phyloP scores from a whole-genome alignment of 2,797 vertebrate genomes.

The Aythya fuligula region DNA sequence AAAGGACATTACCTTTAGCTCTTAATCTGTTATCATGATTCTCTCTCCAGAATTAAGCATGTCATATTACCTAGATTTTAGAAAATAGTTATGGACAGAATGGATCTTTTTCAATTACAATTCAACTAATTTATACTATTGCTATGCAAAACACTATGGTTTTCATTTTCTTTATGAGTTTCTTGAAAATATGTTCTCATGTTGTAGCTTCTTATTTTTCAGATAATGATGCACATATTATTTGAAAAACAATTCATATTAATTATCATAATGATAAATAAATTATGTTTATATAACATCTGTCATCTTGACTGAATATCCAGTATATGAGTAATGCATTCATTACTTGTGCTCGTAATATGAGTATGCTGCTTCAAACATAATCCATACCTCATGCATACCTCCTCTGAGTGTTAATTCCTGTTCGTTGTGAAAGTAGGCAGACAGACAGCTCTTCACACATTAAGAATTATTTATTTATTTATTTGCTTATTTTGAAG shows the following conservation, averaged over 20 bases:
- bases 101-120: neutral
- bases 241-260: neutral
- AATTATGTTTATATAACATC: neutral
- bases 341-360: too few relatives aligned
- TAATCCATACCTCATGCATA: neutral
- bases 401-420: neutral
- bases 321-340: neutral
- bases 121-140: constrained; percentile 9
- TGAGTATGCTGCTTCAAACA: neutral
- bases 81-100: neutral
- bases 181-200: neutral
- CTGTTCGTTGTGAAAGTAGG: neutral
- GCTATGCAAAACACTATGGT: neutral
- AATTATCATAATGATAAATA: neutral
- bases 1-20: neutral
- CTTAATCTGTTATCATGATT: neutral
- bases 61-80: neutral
- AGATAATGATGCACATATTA: neutral
- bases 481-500: neutral
- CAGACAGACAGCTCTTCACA: neutral
- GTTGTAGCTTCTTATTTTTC: neutral
- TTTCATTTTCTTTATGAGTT: neutral
- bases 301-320: neutral
- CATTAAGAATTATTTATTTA: neutral
- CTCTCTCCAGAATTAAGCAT: neutral